These are phyloP conservation scores for Andrena praecox DNA, from an alignment of 2,888 invertebrate genomes.

Conservation along the genomic window DNA sequence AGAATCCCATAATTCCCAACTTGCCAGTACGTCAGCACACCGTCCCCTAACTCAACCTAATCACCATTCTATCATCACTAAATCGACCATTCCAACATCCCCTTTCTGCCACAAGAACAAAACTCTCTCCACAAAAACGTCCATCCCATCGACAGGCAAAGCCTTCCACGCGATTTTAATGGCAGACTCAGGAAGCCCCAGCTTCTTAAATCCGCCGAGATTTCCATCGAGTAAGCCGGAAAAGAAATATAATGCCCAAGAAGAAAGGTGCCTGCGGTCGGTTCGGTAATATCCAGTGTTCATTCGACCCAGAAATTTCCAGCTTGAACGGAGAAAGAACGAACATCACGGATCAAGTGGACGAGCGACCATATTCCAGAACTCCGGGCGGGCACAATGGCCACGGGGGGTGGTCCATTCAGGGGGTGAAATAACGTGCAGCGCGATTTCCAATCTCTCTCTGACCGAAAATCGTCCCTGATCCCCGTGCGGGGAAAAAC, in stretches of 20 bases:
- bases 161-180: conserved; percentile 14
- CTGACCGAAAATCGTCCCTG: conserved; percentile 69
- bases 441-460: conserved; percentile 70
- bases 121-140: neutral
- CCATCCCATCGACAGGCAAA: neutral
- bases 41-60: too few species aligned
- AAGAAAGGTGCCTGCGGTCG: conserved; percentile 28
- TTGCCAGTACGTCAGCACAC: too few species aligned
- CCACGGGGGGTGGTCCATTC: conserved; percentile 39
- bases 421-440: conserved; percentile 62
- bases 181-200: conserved; percentile 11
- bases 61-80: too few species aligned
- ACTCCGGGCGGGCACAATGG: conserved; percentile 44
- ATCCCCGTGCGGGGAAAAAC: conserved; percentile 56
- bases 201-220: conserved; percentile 30
- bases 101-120: too few species aligned
- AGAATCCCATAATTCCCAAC: too few species aligned
- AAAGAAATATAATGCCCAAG: conserved; percentile 25
- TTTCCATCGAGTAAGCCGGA: conserved; percentile 11
- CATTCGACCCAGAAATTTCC: conserved; percentile 40
- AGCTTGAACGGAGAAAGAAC: neutral
- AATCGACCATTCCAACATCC: too few species aligned
- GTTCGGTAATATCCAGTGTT: conserved; percentile 50
- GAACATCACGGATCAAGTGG: neutral
- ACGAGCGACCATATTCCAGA: conserved; percentile 29